These are phyloP conservation scores for Zoanthus solanderi DNA, from an alignment of 92 coral and sea anemone genomes.

Conservation along the genomic window DNA sequence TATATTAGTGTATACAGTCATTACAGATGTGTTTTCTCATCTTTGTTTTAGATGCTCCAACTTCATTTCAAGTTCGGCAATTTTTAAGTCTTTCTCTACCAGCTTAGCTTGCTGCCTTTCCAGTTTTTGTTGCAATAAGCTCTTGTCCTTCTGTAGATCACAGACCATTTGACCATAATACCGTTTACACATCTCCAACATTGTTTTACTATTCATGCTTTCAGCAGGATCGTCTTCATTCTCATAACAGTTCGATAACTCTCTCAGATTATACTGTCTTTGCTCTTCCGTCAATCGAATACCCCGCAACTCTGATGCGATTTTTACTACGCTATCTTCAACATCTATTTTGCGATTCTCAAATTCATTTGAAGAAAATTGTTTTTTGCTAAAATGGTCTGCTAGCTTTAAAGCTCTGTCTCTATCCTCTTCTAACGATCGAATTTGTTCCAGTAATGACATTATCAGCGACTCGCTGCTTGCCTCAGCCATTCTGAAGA, in stretches of 20 bases:
- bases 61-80: conserved; percentile 82
- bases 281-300: conserved; percentile 92
- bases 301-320: conserved; percentile 72
- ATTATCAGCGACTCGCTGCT: conserved; percentile 83
- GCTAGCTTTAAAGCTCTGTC: conserved; percentile 80
- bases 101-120: conserved; percentile 76
- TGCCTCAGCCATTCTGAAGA: conserved; percentile 63
- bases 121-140: conserved; percentile 74
- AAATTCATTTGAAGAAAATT: conserved; percentile 3
- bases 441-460: conserved; percentile 82
- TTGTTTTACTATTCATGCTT: conserved; percentile 50
- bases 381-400: conserved; percentile 52
- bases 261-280: conserved; percentile 77
- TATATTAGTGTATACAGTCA: not conserved
- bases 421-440: conserved; percentile 81
- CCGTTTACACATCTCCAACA: conserved; percentile 86
- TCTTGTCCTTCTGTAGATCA: conserved; percentile 77
- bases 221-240: conserved; percentile 18
- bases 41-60: conserved; percentile 41
- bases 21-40: not conserved
- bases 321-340: conserved; percentile 62
- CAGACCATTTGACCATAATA: conserved; percentile 87
- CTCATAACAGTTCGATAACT: conserved; percentile 55
- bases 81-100: conserved; percentile 82
- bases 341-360: conserved; percentile 15